A percentile compares a stretch with the other conserved stretches of the same genome.
These are phyloP conservation scores for Rhodophaea formosa DNA, from an alignment of 2,888 invertebrate species.

Conservation along the genomic window DNA sequence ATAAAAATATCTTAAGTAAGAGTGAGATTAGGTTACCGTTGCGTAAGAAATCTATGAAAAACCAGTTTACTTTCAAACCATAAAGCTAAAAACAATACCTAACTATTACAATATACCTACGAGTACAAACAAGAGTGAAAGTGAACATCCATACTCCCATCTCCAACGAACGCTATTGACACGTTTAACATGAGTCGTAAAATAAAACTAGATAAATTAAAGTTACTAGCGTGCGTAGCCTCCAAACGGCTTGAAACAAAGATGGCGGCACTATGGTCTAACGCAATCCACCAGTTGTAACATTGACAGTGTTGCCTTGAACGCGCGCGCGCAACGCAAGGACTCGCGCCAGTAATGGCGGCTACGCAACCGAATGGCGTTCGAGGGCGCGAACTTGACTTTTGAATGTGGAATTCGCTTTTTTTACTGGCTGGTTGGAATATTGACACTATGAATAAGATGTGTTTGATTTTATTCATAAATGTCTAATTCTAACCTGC, in stretches of 20 bases:
- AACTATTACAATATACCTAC: background rate
- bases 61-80: too few species aligned
- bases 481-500: too few species aligned
- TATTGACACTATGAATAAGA: too few species aligned
- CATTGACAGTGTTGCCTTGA: slow-evolving; percentile 57
- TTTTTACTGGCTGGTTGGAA: background rate
- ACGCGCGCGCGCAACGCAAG: slow-evolving; percentile 53
- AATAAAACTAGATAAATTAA: slow-evolving; percentile 15
- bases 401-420: slow-evolving; percentile 21
- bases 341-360: slow-evolving; percentile 42
- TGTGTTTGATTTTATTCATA: too few species aligned
- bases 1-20: too few species aligned
- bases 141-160: background rate
- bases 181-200: slow-evolving; percentile 2
- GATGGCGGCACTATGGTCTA: slow-evolving; percentile 34
- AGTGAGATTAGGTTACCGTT: too few species aligned
- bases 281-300: slow-evolving; percentile 38
- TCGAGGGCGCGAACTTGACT: slow-evolving; percentile 58
- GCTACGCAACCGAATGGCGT: slow-evolving; percentile 35
- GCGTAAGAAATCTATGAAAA: too few species aligned
- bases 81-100: background rate
- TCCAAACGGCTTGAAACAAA: slow-evolving; percentile 34
- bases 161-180: background rate
- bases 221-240: slow-evolving; percentile 24
- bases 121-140: background rate